Conservation (phyloP, 2,888 invertebrate species). For the Celastrina argiolus region DNA sequence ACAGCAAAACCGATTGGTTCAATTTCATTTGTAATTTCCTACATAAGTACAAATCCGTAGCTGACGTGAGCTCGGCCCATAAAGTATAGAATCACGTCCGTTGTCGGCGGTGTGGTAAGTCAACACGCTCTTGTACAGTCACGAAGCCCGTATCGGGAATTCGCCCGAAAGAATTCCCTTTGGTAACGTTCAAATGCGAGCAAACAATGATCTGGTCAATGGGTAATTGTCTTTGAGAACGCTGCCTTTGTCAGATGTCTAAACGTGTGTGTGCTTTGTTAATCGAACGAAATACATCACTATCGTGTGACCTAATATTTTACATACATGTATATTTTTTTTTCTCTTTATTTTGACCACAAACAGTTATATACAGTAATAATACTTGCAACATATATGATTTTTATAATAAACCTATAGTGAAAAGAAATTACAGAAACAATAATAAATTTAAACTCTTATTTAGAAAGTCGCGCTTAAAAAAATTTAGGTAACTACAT, state of each 20-base stretch:
- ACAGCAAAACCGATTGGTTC: neutral
- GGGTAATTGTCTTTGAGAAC: slow-evolving; percentile 45
- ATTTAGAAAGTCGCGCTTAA: no score
- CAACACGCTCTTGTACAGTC: slow-evolving; percentile 48
- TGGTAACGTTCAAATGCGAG: slow-evolving; percentile 41
- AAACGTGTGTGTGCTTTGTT: slow-evolving; percentile 10
- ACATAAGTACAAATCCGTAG: neutral
- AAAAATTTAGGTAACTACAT: no score
- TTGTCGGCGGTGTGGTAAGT: slow-evolving; percentile 40
- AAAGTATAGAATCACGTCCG: slow-evolving; percentile 30
- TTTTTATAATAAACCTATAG: no score
- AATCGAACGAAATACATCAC: neutral
- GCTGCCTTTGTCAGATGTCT: slow-evolving; percentile 32
- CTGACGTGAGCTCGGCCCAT: slow-evolving; percentile 37
- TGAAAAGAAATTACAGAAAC: no score
- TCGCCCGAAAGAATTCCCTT: slow-evolving; percentile 55
- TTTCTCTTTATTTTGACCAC: no score
- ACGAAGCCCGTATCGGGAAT: slow-evolving; percentile 56
- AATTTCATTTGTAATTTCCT: neutral
- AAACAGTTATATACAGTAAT: no score
- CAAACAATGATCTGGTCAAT: slow-evolving; percentile 40
- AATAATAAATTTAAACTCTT: no score
- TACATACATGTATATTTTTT: no score
- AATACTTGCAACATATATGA: no score
- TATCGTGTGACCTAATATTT: neutral